phyloP scores from a whole-genome alignment of 2,113 vertebrate genomes.

The Sorex fumeus region DNA sequence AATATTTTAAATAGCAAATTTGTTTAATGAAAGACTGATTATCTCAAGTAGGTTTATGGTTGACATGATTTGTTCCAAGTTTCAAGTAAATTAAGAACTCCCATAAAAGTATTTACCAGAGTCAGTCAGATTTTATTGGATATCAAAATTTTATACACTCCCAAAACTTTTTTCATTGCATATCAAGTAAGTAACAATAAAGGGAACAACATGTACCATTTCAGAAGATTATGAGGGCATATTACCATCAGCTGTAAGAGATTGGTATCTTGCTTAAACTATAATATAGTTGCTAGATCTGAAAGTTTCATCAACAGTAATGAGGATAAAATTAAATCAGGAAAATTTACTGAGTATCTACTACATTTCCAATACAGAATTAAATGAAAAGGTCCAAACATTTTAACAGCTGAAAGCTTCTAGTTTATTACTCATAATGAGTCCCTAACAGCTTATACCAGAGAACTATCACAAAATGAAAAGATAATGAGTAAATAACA shows the following conservation, averaged over 20 bases:
- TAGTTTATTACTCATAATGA: slow-evolving; percentile 47
- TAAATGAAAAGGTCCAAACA: slow-evolving; percentile 51
- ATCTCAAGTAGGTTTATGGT: slow-evolving; percentile 7
- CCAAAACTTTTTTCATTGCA: slow-evolving; percentile 22
- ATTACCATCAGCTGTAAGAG: neutral
- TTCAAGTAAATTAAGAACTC: slow-evolving; percentile 49
- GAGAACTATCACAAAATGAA: slow-evolving; percentile 44
- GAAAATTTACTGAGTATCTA: slow-evolving; percentile 48
- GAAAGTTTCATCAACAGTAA: slow-evolving; percentile 65
- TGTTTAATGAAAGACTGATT: slow-evolving; percentile 59
- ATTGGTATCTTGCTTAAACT: neutral
- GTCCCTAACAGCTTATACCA: neutral
- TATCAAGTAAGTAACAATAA: neutral
- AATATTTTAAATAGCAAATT: slow-evolving; percentile 14
- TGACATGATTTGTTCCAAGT: slow-evolving; percentile 29
- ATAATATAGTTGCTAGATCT: neutral
- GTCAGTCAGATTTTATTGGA: neutral
- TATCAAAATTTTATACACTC: slow-evolving; percentile 11
- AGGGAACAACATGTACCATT: neutral
- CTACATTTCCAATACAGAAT: slow-evolving; percentile 47
- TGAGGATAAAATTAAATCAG: slow-evolving; percentile 62
- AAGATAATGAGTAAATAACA: slow-evolving; percentile 22
- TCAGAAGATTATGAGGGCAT: neutral
- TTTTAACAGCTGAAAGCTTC: slow-evolving; percentile 36
- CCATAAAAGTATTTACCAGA: neutral